phyloP scores from a whole-genome alignment of 2,113 vertebrate genomes.

The Microcebus lehilahytsara region DNA sequence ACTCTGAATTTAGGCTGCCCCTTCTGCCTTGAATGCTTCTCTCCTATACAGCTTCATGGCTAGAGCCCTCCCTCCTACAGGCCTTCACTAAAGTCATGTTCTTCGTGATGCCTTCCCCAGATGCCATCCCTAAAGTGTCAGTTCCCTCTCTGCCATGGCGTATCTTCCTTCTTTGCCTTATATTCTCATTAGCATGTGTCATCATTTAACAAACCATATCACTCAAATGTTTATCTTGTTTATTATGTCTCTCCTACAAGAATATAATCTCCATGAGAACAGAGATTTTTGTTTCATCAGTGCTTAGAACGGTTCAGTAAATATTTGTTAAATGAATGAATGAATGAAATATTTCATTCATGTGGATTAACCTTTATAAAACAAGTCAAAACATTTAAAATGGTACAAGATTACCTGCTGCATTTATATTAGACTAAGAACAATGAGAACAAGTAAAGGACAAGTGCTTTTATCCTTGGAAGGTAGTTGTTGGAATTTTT shows the following conservation, averaged over 20 bases:
- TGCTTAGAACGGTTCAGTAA: neutral
- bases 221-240: conserved; percentile 5
- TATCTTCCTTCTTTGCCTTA: neutral
- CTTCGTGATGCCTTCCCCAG: neutral
- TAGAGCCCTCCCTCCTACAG: neutral
- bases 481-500: conserved; percentile 41
- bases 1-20: neutral
- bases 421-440: neutral
- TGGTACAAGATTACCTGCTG: neutral
- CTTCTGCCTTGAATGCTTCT: neutral
- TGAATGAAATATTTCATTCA: conserved; percentile 24
- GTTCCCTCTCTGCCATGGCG: neutral
- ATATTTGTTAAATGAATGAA: conserved; percentile 40
- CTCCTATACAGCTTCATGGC: neutral
- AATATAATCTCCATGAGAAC: neutral
- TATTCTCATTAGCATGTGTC: neutral
- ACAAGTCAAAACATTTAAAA: conserved; percentile 15
- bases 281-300: neutral
- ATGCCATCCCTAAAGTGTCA: neutral
- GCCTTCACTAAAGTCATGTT: neutral
- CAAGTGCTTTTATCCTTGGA: neutral
- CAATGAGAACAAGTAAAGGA: neutral
- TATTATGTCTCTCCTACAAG: neutral
- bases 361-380: conserved; percentile 1
- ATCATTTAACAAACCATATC: neutral